phyloP scores from a whole-genome alignment of 1,140 invertebrate species.

The Galleria mellonella region DNA sequence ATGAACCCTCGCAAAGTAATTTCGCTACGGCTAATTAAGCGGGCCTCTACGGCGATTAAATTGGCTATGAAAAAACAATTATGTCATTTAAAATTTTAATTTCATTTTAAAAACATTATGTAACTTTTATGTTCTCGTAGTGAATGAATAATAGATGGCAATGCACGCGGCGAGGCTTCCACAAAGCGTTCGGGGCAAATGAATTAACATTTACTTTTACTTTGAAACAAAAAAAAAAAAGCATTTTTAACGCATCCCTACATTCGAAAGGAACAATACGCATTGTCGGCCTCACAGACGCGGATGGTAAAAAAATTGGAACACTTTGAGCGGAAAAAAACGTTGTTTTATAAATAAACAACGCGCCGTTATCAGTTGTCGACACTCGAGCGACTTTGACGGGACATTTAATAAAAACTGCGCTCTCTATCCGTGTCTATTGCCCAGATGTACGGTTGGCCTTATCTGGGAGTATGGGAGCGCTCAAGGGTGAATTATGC shows the following conservation, averaged over 20 bases:
- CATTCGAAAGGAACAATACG: constrained; percentile 39
- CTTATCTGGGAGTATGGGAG: constrained; percentile 63
- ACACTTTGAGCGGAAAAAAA: constrained; percentile 52
- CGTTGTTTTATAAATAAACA: constrained; percentile 72
- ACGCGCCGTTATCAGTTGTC: constrained; percentile 54
- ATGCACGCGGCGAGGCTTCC: constrained; percentile 1
- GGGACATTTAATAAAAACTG: constrained; percentile 60
- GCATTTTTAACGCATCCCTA: constrained; percentile 37
- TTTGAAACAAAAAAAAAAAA: constrained; percentile 33
- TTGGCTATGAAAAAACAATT: too few relatives aligned
- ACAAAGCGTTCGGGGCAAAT: constrained; percentile 17
- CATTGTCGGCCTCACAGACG: constrained; percentile 14
- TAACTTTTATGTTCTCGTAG: neutral
- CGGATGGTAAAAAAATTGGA: constrained; percentile 35
- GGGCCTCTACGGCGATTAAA: too few relatives aligned
- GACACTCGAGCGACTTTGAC: constrained; percentile 58
- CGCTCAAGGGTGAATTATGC: constrained; percentile 69
- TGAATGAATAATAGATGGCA: constrained; percentile 14
- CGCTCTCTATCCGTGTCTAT: constrained; percentile 21
- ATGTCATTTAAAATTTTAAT: too few relatives aligned
- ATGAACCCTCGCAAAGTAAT: too few relatives aligned
- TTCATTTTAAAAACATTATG: too few relatives aligned
- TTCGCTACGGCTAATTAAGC: too few relatives aligned
- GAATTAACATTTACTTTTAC: constrained; percentile 40
- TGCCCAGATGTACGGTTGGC: constrained; percentile 38